A percentile compares a stretch with the other conserved stretches of the same genome.
Conservation (phyloP, 2,797 vertebrate species). For the Acestrorhynchus altus region DNA sequence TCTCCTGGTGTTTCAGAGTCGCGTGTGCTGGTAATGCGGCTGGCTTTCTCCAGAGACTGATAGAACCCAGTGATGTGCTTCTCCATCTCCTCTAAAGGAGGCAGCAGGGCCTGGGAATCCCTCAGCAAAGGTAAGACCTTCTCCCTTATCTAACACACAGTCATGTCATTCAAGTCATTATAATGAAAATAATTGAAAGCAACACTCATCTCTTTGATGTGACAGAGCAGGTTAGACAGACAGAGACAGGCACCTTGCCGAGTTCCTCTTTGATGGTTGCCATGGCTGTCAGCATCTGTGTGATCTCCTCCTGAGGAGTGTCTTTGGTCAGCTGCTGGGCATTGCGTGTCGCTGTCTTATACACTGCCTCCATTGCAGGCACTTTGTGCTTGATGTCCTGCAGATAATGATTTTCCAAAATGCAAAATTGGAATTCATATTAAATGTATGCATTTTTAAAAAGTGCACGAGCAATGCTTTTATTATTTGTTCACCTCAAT, state of each 20-base stretch:
- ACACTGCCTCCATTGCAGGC: conserved; percentile 90
- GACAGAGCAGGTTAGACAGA: conserved; percentile 8
- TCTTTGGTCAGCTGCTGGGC: conserved; percentile 93
- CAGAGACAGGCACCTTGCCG: conserved; percentile 79
- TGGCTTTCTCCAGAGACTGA: conserved; percentile 91
- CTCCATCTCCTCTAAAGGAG: conserved; percentile 91
- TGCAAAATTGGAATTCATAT: neutral
- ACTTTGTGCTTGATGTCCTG: conserved; percentile 93
- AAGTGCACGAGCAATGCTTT: neutral
- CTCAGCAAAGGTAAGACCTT: conserved; percentile 81
- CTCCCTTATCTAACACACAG: conserved; percentile 84
- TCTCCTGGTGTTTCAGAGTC: conserved; percentile 85
- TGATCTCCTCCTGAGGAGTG: conserved; percentile 86
- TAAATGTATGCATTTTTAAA: neutral
- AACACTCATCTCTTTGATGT: neutral
- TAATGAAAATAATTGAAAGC: neutral
- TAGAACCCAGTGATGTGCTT: conserved; percentile 93
- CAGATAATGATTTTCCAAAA: neutral
- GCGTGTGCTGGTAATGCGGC: conserved; percentile 81
- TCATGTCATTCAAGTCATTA: neutral
- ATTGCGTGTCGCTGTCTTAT: conserved; percentile 86
- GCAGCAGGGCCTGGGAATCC: conserved; percentile 87
- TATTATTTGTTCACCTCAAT: conserved; percentile 82
- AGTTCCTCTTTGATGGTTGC: conserved; percentile 90
- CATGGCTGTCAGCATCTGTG: conserved; percentile 86